Percentiles rank a stretch among this genome's conserved stretches.
These are phyloP conservation scores for Syngnathoides biaculeatus DNA, from an alignment of 2,113 vertebrate species.

Conservation along the genomic window DNA sequence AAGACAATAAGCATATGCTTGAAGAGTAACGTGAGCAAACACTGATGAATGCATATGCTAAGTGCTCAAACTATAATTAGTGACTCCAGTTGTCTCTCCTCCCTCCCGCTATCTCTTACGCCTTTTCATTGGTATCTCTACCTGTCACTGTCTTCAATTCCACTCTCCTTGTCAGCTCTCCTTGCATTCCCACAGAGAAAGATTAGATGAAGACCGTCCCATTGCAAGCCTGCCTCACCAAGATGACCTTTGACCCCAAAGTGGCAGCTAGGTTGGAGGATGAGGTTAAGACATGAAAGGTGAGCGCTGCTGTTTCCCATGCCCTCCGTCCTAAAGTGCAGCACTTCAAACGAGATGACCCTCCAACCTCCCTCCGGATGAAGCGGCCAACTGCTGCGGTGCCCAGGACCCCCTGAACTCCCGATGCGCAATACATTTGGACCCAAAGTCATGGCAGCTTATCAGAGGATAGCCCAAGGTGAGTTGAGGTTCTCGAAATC, in stretches of 20 bases:
- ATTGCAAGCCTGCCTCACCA: constrained; percentile 21
- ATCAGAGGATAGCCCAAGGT: constrained; percentile 53
- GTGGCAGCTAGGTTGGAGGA: constrained; percentile 41
- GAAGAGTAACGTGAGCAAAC: constrained; percentile 58
- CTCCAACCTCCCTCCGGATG: constrained; percentile 49
- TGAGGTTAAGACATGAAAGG: constrained; percentile 53
- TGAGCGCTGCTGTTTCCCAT: constrained; percentile 59
- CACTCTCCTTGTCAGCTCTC: constrained; percentile 31
- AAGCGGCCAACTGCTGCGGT: constrained; percentile 38
- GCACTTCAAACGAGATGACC: constrained; percentile 60
- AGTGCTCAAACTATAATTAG: constrained; percentile 46
- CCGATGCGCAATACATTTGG: constrained; percentile 46
- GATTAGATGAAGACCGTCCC: constrained; percentile 44
- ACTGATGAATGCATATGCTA: constrained; percentile 25
- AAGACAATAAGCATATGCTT: constrained; percentile 56
- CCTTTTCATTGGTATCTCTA: constrained; percentile 29
- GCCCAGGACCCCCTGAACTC: constrained; percentile 33
- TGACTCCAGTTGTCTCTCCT: constrained; percentile 16
- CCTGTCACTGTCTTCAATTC: constrained; percentile 14
- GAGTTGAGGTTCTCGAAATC: constrained; percentile 61
- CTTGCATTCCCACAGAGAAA: constrained; percentile 33
- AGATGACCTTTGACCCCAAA: constrained; percentile 39
- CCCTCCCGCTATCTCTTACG: constrained; percentile 32
- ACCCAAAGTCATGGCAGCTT: constrained; percentile 55
- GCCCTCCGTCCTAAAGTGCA: constrained; percentile 50